phyloP scores from a whole-genome alignment of 2,888 invertebrate genomes.

The Chydorus sphaericus region DNA sequence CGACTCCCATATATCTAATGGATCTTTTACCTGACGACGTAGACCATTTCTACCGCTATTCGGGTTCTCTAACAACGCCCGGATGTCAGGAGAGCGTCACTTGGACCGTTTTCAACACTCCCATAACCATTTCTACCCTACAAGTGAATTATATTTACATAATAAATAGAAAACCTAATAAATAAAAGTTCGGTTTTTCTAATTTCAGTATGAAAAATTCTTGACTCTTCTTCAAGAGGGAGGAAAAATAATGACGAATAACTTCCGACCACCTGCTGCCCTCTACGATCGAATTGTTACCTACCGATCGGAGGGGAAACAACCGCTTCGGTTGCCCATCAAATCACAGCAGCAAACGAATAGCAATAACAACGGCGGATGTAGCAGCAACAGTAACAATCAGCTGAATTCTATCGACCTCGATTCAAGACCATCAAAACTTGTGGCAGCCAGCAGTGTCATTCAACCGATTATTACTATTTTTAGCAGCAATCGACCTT shows the following conservation, averaged over 20 bases:
- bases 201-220: conserved; percentile 30
- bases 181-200: no score
- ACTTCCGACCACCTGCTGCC: conserved; percentile 33
- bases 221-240: conserved; percentile 28
- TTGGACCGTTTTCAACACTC: conserved; percentile 49
- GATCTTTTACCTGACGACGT: conserved; percentile 41
- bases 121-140: conserved; percentile 36
- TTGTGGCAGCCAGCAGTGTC: no score
- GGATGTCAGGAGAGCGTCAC: conserved; percentile 52
- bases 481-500: no score
- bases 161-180: no score
- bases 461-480: no score
- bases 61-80: conserved; percentile 61
- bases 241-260: conserved; percentile 30
- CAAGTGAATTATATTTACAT: no score
- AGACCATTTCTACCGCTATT: conserved; percentile 43
- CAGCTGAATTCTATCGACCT: no score
- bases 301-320: background rate
- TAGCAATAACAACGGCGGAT: no score
- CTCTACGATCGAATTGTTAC: conserved; percentile 17
- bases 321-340: no score
- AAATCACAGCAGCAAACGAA: background rate
- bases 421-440: no score
- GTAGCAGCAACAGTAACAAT: no score
- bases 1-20: conserved; percentile 23